A percentile compares a stretch with the other conserved stretches of the same genome.
These are phyloP conservation scores for Helostoma temminkii DNA, from an alignment of 2,797 vertebrate species.

Conservation along the genomic window DNA sequence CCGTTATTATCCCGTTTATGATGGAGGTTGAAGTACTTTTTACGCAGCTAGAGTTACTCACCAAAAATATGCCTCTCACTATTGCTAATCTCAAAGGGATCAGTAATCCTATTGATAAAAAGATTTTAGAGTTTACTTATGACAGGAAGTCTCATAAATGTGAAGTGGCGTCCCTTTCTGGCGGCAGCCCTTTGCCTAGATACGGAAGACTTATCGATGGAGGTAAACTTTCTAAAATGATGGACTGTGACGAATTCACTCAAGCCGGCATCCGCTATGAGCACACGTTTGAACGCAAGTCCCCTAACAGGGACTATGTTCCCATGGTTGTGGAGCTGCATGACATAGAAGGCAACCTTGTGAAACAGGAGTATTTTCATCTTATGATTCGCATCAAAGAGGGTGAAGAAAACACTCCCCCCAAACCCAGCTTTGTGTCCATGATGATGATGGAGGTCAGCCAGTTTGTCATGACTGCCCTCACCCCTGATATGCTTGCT, in stretches of 20 bases:
- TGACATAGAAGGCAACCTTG: slow-evolving; percentile 85
- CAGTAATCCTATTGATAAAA: slow-evolving; percentile 89
- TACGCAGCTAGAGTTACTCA: slow-evolving; percentile 93
- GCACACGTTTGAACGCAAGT: slow-evolving; percentile 87
- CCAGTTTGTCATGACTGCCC: slow-evolving; percentile 95
- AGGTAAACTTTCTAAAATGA: slow-evolving; percentile 79
- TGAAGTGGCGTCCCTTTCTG: slow-evolving; percentile 84
- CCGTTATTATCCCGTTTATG: slow-evolving; percentile 92
- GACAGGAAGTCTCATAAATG: slow-evolving; percentile 87
- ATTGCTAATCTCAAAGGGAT: slow-evolving; percentile 88
- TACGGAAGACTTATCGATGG: slow-evolving; percentile 89
- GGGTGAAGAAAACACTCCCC: slow-evolving; percentile 89
- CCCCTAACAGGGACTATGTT: slow-evolving; percentile 92
- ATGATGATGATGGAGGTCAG: slow-evolving; percentile 99
- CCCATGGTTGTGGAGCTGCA: slow-evolving; percentile 94
- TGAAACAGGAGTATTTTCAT: slow-evolving; percentile 94
- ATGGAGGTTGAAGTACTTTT: slow-evolving; percentile 95
- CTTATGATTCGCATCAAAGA: slow-evolving; percentile 90
- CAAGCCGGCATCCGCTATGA: slow-evolving; percentile 88
- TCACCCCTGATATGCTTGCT: slow-evolving; percentile 93
- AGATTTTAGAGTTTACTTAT: slow-evolving; percentile 90
- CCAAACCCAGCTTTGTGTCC: slow-evolving; percentile 95
- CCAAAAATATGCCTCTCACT: slow-evolving; percentile 91
- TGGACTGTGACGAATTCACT: slow-evolving; percentile 92
- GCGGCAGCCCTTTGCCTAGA: slow-evolving; percentile 85